Evolutionary conservation across 2,797 vertebrate genomes (phyloP), one percentile per base, ranked within the genome.

Genomic region (Hemibagrus guttatus): DNA sequence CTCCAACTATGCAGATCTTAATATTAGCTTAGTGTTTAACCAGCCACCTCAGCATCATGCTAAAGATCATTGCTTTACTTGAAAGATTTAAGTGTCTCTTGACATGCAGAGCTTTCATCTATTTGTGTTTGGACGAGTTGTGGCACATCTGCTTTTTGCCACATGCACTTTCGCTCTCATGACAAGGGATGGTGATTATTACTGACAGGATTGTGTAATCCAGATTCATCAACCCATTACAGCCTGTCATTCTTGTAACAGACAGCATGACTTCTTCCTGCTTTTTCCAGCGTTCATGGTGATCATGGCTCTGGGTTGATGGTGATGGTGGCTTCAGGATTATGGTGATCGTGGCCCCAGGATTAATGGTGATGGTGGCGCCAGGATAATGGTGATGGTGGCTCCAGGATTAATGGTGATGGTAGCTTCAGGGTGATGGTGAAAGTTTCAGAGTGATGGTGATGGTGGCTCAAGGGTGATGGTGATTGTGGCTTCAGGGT

Each of bases 111-210:
- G 31, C 28, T 31, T 71, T 79, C 58, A 42, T 64, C 9, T 68
- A 49, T 23, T 39, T 68, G 61, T 89, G 6, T 78, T 46, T 79
- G 23, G 46, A 35, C 59, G 52, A 75, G 83, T 85, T 59, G 69
- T 83, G 64, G 42, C 78, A 81, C 46, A 59, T 85, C 83, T 90
- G 83, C 42, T 59, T 76, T 88, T 84, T 69, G 52, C 74, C 84
- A 81, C 49, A 61, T 59, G 61, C 56, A 66, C 74, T 87, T 88
- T 88, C 59, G 85, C 54, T 54, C 63, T 78, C 75, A 78, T 80
- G 72, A 87, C 52, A 75, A 68, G 59, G 79, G 26, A 83, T 86
- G 81, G 69, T 86, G 84, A 87, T 84, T 88, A 87, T 81, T 85
- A 84, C 46, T 28, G 28, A 88, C 78, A 81, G 68, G 6, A 49